phyloP scores from a whole-genome alignment of 2,113 vertebrate genomes.

The Nycticryphes semicollaris region DNA sequence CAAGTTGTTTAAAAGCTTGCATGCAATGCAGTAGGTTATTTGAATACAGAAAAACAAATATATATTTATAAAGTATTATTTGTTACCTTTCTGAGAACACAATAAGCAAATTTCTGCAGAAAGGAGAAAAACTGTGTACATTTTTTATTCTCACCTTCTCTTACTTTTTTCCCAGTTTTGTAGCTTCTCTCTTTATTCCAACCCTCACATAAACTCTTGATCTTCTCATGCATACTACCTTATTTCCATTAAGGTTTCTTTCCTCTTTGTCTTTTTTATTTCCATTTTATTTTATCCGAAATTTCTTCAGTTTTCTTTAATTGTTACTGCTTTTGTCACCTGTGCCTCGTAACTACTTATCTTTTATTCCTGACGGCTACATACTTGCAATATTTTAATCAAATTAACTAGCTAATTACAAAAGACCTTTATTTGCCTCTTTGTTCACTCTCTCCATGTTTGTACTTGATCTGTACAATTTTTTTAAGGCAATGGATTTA shows the following conservation, averaged over 20 bases:
- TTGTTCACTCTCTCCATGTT: neutral
- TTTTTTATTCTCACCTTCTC: neutral
- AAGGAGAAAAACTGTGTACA: fast-evolving
- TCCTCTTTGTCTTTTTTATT: neutral
- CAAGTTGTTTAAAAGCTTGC: neutral
- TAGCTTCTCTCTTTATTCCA: neutral
- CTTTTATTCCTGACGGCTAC: neutral
- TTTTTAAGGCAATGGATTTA: neutral
- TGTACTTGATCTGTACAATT: neutral
- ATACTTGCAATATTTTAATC: neutral
- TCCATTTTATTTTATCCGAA: neutral
- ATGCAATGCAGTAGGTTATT: neutral
- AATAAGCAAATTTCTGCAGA: neutral
- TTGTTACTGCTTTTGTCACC: neutral
- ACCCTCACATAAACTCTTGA: neutral
- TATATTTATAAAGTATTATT: neutral
- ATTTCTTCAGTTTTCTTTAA: neutral
- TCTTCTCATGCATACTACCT: neutral
- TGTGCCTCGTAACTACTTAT: neutral
- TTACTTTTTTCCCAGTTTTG: neutral
- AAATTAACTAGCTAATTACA: neutral
- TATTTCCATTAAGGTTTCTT: neutral
- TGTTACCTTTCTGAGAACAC: neutral
- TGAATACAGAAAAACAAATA: neutral
- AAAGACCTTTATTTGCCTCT: neutral